Conservation (phyloP, 2,113 vertebrate genomes). For the Rousettus leschenaultii region DNA sequence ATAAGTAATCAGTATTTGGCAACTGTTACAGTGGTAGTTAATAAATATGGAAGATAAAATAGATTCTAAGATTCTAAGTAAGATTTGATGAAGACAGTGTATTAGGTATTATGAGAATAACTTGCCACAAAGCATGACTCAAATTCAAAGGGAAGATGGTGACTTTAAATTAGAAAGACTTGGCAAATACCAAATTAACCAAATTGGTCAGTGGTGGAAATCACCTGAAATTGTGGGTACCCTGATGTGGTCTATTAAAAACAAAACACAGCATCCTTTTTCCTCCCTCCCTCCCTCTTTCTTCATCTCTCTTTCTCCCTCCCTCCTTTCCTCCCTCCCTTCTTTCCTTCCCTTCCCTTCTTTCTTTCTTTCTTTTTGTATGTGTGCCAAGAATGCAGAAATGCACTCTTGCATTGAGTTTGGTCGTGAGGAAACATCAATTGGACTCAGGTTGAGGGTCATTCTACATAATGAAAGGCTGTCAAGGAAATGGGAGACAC, state of each 20-base stretch:
- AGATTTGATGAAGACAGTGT: background rate
- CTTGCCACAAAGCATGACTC: background rate
- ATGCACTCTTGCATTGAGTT: background rate
- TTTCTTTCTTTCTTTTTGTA: background rate
- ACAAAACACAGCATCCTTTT: background rate
- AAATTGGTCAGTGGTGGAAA: background rate
- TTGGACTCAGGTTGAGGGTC: background rate
- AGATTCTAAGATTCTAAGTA: background rate
- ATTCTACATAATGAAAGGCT: background rate
- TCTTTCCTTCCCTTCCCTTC: background rate
- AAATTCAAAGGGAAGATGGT: background rate
- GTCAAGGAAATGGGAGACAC: background rate
- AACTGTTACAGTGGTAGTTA: background rate
- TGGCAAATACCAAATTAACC: background rate
- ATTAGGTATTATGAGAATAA: background rate
- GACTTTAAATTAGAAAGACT: background rate
- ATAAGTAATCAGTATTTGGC: background rate
- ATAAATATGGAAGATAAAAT: background rate
- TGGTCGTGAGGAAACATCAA: background rate
- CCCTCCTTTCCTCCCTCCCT: background rate
- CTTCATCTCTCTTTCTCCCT: background rate
- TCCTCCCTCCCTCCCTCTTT: background rate
- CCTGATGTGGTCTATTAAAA: background rate
- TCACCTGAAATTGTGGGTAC: background rate
- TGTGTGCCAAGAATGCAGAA: background rate